Base-by-base conservation (phyloP, 2,113 vertebrate species). In the Vombatus ursinus region DNA sequence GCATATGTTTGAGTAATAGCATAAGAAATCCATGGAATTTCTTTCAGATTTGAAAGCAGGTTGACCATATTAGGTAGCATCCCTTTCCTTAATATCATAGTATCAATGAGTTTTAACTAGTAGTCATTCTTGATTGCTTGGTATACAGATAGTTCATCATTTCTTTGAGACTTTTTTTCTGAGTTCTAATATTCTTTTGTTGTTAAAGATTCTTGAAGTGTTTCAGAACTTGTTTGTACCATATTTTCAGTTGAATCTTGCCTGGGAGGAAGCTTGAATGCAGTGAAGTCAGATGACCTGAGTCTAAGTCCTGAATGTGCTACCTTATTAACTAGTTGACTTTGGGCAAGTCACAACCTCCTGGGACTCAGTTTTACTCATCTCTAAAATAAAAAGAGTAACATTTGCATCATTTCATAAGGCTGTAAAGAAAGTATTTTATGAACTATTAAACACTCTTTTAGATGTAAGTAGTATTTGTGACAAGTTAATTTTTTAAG, bases 151-250 rank as follows among this genome's bases (percentile, higher is more conserved):
- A 50, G 61, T 28, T 0, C 1, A 47, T 47, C 6, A 0, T 8
- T 54, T 53, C 90, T 52, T 90, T 49, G 8, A 3, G 6, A 77
- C 68, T 52, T 44, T 57, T 91, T 8, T n/a, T 10, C 68, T 22
- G 16, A 93, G 92, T 93, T 31, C 77, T 90, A 37, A 0, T 48
- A 93, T 19, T 49, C 48, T 91, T 92, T 48, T 68, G 91, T 97
- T 95, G 91, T 92, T 77, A 50, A n/a, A 48, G 91, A 92, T 90
- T 91, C 95, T 47, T 31, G 47, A 77, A 68, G 11, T 90, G n/a
- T 95, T 96, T 93, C 53, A 68, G 96, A 94, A 90, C 91, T 94
- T 93, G 90, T 95, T 51, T 51, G 92, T 92, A 23, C 37, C 91
- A 49, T 54, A 95, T 48, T 54, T 8, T 53, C 91, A 53, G 57